Conservation (phyloP, 2,797 vertebrate species). For the Thripadectes ignobilis region DNA sequence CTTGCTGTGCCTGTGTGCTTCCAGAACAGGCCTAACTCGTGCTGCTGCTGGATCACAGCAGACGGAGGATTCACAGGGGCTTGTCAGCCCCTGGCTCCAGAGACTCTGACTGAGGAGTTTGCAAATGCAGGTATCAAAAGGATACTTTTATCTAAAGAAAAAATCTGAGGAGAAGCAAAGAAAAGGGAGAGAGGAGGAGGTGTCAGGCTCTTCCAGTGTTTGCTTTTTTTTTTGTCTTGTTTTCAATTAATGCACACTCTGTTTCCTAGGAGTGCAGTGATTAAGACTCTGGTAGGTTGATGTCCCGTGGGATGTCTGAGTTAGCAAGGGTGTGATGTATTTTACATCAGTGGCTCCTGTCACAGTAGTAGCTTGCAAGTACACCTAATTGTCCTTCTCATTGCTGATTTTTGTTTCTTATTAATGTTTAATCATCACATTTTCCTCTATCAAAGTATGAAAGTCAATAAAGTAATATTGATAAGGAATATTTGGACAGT, state of each 20-base stretch:
- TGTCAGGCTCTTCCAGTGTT: background rate
- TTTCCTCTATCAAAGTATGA: background rate
- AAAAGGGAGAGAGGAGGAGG: fast-evolving
- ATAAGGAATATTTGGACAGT: background rate
- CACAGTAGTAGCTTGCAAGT: background rate
- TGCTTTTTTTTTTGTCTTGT: background rate
- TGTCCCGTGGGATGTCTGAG: fast-evolving
- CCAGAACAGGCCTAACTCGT: background rate
- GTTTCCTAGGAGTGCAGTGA: background rate
- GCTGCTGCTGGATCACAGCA: background rate
- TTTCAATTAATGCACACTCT: background rate
- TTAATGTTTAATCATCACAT: background rate
- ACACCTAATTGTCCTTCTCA: background rate
- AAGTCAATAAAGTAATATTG: background rate
- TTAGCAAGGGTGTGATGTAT: background rate
- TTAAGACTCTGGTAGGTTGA: background rate
- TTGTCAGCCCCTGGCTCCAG: background rate
- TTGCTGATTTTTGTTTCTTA: background rate
- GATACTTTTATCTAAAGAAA: background rate
- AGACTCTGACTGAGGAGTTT: background rate
- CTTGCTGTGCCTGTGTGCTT: background rate
- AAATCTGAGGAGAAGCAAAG: background rate
- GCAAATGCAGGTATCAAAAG: background rate
- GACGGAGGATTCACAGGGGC: fast-evolving
- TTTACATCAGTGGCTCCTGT: background rate